Evolutionary conservation across 2,888 invertebrate genomes (phyloP).

Genomic region (Phasia obesa): DNA sequence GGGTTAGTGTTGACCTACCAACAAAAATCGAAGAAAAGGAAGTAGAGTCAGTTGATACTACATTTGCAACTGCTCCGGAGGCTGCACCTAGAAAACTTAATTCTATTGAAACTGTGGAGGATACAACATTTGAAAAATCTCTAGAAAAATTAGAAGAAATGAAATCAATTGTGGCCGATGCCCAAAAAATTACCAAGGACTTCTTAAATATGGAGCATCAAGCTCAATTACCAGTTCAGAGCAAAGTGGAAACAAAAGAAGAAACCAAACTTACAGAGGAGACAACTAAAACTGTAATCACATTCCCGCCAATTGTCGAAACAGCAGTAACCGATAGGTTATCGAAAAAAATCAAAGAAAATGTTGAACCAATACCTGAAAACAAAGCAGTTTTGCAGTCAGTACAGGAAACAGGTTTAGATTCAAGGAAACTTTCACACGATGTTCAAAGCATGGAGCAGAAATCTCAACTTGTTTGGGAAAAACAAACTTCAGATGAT

Average conservation of each 20-base stretch:
- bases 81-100: constrained; percentile 37
- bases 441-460: constrained; percentile 77
- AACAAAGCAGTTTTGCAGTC: neutral
- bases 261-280: constrained; percentile 69
- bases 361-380: neutral
- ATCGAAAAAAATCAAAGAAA: neutral
- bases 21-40: constrained; percentile 61
- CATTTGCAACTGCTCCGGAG: constrained; percentile 8
- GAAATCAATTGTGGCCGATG: constrained; percentile 71
- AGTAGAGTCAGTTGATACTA: constrained; percentile 31
- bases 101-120: neutral
- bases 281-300: constrained; percentile 66
- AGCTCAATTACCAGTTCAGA: constrained; percentile 72
- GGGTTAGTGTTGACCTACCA: constrained; percentile 63
- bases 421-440: constrained; percentile 74
- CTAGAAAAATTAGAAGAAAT: constrained; percentile 58
- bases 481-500: constrained; percentile 38
- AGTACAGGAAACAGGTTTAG: constrained; percentile 43
- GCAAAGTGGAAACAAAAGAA: constrained; percentile 54
- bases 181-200: constrained; percentile 75
- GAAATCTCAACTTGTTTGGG: constrained; percentile 73
- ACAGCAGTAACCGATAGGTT: constrained; percentile 21
- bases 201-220: constrained; percentile 77
- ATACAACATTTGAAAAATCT: constrained; percentile 33
- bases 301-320: constrained; percentile 51